These are phyloP conservation scores for Emydura subglobosa DNA, from an alignment of 2,113 vertebrate genomes.

Conservation along the genomic window DNA sequence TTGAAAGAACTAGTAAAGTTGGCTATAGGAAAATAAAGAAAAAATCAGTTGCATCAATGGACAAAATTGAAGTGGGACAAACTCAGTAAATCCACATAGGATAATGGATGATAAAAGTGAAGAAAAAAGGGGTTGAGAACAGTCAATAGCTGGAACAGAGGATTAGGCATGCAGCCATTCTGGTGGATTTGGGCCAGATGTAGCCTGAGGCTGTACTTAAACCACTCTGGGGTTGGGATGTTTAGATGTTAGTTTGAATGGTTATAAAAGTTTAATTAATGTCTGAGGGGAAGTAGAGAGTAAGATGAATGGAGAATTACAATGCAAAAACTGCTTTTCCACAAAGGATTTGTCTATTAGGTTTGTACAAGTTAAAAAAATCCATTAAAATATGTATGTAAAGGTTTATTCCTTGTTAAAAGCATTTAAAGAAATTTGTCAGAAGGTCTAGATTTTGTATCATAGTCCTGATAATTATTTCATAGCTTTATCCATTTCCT, in stretches of 20 bases:
- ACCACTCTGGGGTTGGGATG: conserved; percentile 37
- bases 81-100: conserved; percentile 34
- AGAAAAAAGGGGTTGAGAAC: conserved; percentile 69
- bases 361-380: conserved; percentile 11
- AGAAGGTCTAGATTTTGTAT: not conserved
- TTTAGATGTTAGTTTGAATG: conserved; percentile 63
- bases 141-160: conserved; percentile 70
- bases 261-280: conserved; percentile 69
- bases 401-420: not conserved
- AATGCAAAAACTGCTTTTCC: conserved; percentile 61
- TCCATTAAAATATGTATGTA: not conserved
- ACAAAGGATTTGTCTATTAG: conserved; percentile 25
- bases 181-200: conserved; percentile 65
- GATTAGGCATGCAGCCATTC: conserved; percentile 58
- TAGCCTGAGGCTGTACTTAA: conserved; percentile 59
- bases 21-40: not conserved
- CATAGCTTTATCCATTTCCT: not conserved
- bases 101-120: conserved; percentile 62
- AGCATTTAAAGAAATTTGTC: conserved; percentile 7
- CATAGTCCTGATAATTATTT: conserved; percentile 10
- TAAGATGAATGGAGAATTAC: conserved; percentile 62
- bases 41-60: not conserved
- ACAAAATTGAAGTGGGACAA: conserved; percentile 30
- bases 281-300: conserved; percentile 53
- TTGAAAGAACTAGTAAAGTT: not conserved